Evolutionary conservation across 1,140 invertebrate species (phyloP).

Genomic region (Brachionus angularis): DNA sequence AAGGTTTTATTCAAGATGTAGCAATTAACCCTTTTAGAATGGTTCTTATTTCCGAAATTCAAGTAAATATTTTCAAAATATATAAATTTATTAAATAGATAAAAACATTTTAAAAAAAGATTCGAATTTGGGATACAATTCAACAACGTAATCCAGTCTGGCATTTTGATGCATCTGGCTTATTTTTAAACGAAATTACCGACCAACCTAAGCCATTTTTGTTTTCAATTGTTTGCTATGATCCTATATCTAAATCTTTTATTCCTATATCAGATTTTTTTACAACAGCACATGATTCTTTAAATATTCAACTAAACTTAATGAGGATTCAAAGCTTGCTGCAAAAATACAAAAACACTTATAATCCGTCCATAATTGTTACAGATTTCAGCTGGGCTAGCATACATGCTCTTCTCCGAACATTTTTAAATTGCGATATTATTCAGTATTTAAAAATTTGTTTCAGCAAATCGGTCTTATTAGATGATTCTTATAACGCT

Average conservation of each 20-base stretch:
- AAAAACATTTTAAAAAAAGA: not conserved
- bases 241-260: not conserved
- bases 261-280: slow-evolving; percentile 9
- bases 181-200: not conserved
- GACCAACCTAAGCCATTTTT: slow-evolving; percentile 13
- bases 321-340: not conserved
- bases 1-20: slow-evolving; percentile 14
- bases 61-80: not conserved
- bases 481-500: too few species aligned
- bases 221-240: slow-evolving; percentile 5
- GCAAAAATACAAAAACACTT: not conserved
- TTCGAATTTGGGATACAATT: not conserved
- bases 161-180: slow-evolving; percentile 25
- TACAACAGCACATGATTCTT: not conserved
- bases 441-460: slow-evolving; percentile 29
- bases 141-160: not conserved
- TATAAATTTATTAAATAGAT: not conserved
- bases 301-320: not conserved
- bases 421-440: slow-evolving; percentile 11
- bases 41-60: slow-evolving; percentile 17
- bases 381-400: not conserved
- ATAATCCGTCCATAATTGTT: not conserved
- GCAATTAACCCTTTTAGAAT: slow-evolving; percentile 1
- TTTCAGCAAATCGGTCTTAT: too few species aligned
- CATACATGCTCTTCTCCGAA: slow-evolving; percentile 9